These are phyloP conservation scores for Melanaphis sacchari DNA, from an alignment of 1,140 invertebrate species.

Conservation along the genomic window DNA sequence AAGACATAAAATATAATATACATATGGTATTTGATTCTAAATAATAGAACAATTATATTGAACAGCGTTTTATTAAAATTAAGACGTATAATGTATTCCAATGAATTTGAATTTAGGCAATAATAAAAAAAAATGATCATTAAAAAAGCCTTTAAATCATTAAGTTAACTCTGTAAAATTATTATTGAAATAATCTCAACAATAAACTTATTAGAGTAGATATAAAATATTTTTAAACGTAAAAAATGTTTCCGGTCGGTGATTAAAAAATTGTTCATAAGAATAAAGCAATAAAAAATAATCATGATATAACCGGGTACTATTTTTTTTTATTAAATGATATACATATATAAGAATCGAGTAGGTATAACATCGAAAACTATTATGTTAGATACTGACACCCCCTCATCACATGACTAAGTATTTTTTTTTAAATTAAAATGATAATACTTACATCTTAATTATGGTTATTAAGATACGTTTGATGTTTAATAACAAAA, in stretches of 20 bases:
- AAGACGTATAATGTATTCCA: background rate
- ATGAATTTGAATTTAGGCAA: background rate
- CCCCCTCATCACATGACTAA: constrained; percentile 10
- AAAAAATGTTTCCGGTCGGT: background rate
- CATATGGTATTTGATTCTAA: constrained; percentile 7
- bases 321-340: no score
- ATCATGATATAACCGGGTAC: background rate
- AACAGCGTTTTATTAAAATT: constrained; percentile 25
- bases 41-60: constrained; percentile 32
- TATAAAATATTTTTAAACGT: background rate
- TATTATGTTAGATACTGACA: constrained; percentile 13
- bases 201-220: background rate
- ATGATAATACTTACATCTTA: background rate
- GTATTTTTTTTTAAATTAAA: constrained; percentile 37
- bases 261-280: constrained; percentile 16
- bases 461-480: background rate
- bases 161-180: background rate
- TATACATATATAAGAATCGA: background rate
- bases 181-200: background rate
- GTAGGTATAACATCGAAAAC: background rate
- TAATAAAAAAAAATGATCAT: background rate
- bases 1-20: background rate
- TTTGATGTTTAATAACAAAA: background rate
- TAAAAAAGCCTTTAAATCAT: background rate
- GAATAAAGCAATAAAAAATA: constrained; percentile 3